Evolutionary conservation across 2,888 invertebrate genomes (phyloP).

Genomic region (Resseliella maxima): DNA sequence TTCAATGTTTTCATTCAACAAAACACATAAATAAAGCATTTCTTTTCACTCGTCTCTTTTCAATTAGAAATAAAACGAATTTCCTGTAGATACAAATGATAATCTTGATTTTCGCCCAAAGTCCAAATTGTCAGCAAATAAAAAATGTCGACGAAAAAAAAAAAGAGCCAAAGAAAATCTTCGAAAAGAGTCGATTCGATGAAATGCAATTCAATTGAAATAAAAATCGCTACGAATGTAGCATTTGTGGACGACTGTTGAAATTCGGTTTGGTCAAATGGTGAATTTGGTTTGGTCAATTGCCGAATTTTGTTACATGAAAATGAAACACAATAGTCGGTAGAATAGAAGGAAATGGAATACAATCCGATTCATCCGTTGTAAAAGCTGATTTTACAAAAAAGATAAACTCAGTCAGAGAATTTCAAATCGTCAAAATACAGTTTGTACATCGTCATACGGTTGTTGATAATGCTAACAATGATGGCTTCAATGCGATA

Average conservation of each 20-base stretch:
- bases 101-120: not conserved
- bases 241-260: too few relatives aligned
- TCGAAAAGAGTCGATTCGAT: not conserved
- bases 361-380: not conserved
- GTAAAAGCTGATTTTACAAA: not conserved
- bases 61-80: slow-evolving; percentile 15
- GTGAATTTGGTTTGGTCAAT: too few relatives aligned
- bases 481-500: slow-evolving; percentile 19
- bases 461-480: not conserved
- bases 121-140: slow-evolving; percentile 17
- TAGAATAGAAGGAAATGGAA: not conserved
- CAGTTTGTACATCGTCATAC: not conserved
- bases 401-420: not conserved
- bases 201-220: not conserved
- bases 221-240: not conserved
- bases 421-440: too few relatives aligned
- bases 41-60: not conserved
- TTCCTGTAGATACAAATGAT: not conserved
- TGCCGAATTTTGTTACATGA: too few relatives aligned
- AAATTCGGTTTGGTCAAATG: not conserved
- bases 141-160: not conserved
- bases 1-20: not conserved
- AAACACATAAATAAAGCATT: not conserved
- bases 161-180: not conserved
- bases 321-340: too few relatives aligned